Evolutionary conservation across 1,140 invertebrate genomes (phyloP).

Genomic region (Philotrypesis tridentata): DNA sequence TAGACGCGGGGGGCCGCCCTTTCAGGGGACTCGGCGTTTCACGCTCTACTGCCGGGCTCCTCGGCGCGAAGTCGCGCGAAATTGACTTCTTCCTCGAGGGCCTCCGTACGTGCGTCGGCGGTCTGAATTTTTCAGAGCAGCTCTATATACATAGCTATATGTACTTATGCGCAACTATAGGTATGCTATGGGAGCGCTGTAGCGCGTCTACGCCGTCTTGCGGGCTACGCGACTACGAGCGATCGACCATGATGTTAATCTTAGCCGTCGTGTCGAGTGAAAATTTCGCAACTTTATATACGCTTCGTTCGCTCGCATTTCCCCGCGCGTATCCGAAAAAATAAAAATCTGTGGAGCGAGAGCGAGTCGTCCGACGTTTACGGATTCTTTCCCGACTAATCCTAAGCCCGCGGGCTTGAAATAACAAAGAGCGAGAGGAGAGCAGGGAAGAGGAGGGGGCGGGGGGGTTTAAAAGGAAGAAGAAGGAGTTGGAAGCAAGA

Average conservation of each 20-base stretch:
- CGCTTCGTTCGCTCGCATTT: too few species aligned
- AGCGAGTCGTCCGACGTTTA: background rate
- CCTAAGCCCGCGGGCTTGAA: background rate
- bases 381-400: background rate
- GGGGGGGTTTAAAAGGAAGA: background rate
- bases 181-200: too few species aligned
- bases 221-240: background rate
- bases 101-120: conserved; percentile 38
- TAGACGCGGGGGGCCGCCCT: background rate
- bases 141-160: too few species aligned
- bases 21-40: conserved; percentile 55
- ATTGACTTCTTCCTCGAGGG: conserved; percentile 57
- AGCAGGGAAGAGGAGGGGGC: background rate
- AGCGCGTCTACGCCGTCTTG: too few species aligned
- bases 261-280: too few species aligned
- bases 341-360: background rate
- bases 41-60: conserved; percentile 60
- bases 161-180: too few species aligned
- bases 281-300: too few species aligned
- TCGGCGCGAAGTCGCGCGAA: conserved; percentile 55
- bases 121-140: conserved; percentile 51
- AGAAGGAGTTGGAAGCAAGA: background rate
- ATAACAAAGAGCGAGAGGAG: background rate
- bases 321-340: too few species aligned
- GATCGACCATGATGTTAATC: too few species aligned